Base-by-base conservation (phyloP, 2,113 vertebrate species). In the Alethe diademata region DNA sequence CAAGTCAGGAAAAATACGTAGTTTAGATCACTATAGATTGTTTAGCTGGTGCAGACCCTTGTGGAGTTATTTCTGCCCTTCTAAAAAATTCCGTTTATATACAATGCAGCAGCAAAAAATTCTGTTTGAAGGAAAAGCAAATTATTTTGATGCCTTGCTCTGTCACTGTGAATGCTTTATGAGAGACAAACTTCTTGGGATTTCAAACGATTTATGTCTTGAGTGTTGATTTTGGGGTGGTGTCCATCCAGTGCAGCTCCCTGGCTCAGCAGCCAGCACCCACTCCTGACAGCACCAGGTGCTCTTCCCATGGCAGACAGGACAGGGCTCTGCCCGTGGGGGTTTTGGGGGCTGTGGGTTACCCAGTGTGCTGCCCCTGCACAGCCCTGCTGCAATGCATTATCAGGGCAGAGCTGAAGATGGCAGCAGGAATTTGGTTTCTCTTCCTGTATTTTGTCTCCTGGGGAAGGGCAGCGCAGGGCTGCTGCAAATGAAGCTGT, bases 391-490 rank as follows among this genome's bases (percentile, higher is more conserved):
- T 3, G 6, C 42, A 42, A 14, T 95, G 97, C 53, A 76, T 90
- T 95, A 72, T 96, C 61, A 33, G 54, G 87, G 67, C 67, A 86
- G 96, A 89, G 94, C 97, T 98, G 74, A 60, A 86, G 97, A 95
- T 96, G 97, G 97, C 96, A 97, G 97, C 95, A 97, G 93, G 96
- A 89, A 78, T 92, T 86, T 86, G 73, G 84, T 97, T 97, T 98
- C 94, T 69, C 94, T 94, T 33, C 29, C 64, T 12, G 31, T 90
- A 40, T 91, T 61, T 79, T 65, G 56, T 88, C 47, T 92, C 62
- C 67, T 51, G 56, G 69, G 45, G 64, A 53, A 81, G 69, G 2
- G 4, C 72, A 78, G 89, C 51, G 9, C 93, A 69, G 85, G 67
- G 73, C 83, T 97, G 94, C 95, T 85, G 93, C 88, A 94, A 91